phyloP scores from a whole-genome alignment of 2,113 vertebrate genomes.

The Proteles cristata region DNA sequence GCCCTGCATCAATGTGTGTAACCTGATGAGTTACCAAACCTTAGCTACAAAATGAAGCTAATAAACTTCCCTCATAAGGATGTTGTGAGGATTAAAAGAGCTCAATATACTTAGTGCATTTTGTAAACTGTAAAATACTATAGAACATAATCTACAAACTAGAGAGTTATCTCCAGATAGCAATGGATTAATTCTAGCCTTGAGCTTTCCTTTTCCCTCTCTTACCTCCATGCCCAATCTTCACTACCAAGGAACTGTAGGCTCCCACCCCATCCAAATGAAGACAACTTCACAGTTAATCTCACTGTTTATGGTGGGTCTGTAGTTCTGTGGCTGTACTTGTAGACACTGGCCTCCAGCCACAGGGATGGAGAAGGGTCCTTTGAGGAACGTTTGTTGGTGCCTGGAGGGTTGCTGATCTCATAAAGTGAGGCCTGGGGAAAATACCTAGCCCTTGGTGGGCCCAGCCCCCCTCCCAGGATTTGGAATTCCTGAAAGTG shows the following conservation, averaged over 20 bases:
- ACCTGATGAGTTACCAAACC: neutral
- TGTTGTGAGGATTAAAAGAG: neutral
- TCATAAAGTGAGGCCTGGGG: neutral
- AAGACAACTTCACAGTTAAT: neutral
- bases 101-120: constrained; percentile 23
- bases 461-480: neutral
- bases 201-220: neutral
- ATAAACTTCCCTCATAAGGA: neutral
- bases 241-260: neutral
- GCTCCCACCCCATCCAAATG: too few relatives aligned
- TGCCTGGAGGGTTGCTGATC: neutral
- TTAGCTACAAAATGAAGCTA: constrained; percentile 14
- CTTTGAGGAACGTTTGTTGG: neutral
- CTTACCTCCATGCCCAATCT: neutral
- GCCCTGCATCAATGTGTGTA: neutral
- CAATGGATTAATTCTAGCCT: neutral
- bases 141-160: neutral
- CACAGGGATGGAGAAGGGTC: neutral
- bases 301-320: neutral
- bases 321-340: neutral
- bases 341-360: neutral
- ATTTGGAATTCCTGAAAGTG: neutral
- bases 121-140: constrained; percentile 29
- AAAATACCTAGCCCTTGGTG: too few relatives aligned
- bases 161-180: neutral